phyloP scores from a whole-genome alignment of 2,797 vertebrate genomes.

The Limnodromus scolopaceus region DNA sequence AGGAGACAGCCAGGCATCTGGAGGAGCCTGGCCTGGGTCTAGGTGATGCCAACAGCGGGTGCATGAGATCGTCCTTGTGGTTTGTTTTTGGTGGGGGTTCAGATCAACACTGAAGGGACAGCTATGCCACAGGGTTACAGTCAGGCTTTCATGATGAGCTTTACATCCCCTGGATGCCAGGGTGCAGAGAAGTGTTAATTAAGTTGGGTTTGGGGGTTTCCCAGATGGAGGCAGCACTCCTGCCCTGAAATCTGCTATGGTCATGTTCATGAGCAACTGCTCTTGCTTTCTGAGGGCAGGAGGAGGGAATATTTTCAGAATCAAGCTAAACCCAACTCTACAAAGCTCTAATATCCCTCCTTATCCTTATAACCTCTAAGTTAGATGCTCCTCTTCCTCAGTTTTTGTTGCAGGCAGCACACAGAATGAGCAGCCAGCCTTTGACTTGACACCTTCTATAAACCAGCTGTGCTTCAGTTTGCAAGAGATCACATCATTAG shows the following conservation, averaged over 20 bases:
- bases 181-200: fast-evolving
- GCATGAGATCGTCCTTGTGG: fast-evolving
- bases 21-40: background rate
- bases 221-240: background rate
- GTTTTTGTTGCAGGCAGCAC: fast-evolving
- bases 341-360: background rate
- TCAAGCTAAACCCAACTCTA: background rate
- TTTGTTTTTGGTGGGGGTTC: background rate
- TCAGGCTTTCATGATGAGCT: background rate
- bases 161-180: fast-evolving
- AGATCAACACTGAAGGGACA: fast-evolving
- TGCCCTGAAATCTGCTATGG: background rate
- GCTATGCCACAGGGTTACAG: fast-evolving
- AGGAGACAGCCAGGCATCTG: background rate
- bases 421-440: background rate
- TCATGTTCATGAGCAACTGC: fast-evolving
- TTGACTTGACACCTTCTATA: background rate
- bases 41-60: background rate
- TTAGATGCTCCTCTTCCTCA: background rate
- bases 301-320: background rate
- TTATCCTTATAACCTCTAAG: background rate
- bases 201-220: background rate
- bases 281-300: background rate
- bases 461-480: background rate
- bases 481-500: background rate